Base-by-base conservation (phyloP, 2,113 vertebrate genomes). In the Strix aluco region DNA sequence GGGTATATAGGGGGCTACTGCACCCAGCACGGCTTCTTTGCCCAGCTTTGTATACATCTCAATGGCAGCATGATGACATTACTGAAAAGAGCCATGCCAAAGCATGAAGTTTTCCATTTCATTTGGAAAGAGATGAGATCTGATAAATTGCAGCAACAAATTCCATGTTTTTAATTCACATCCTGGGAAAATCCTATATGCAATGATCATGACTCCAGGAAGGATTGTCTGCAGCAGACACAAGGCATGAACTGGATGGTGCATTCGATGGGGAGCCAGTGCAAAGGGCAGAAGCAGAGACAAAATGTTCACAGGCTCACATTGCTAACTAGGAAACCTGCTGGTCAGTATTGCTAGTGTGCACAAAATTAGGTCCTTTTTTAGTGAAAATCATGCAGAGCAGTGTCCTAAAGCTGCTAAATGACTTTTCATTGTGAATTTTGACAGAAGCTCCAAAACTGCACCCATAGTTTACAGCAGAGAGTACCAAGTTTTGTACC, bases 211-310 rank as follows among this genome's bases (percentile, higher is more conserved):
- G 44, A 74, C 22, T 83, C 46, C n/a, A 44, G 32, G 13, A 57
- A 20, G 55, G 25, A 38, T 11, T 47, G 55, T 57, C 32, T 85
- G 49, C 40, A 62, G n/a, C 11, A 44, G 46, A 20, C 18, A 29
- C 27, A n/a, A 69, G 55, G 6, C 26, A 54, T 13, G 52, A 85
- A n/a, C 30, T 40, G 23, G 46, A 32, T 3, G 5, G 30, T 25
- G 40, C 5, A 17, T 38, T 58, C 3, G 0, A 40, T 6, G 3
- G 13, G 40, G n/a, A 77, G 34, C 8, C 46, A 18, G 12, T 1
- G 29, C 32, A 54, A 27, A 88, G 32, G 5, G 46, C 58, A 96
- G 13, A 36, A 59, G 30, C 49, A 72, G 49, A 80, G 61, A 44
- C 7, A 90, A 89, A 87, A 59, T 3, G 7, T 55, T 67, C 57